Base-by-base conservation (phyloP, 2,113 vertebrate species). In the Pungitius pungitius region DNA sequence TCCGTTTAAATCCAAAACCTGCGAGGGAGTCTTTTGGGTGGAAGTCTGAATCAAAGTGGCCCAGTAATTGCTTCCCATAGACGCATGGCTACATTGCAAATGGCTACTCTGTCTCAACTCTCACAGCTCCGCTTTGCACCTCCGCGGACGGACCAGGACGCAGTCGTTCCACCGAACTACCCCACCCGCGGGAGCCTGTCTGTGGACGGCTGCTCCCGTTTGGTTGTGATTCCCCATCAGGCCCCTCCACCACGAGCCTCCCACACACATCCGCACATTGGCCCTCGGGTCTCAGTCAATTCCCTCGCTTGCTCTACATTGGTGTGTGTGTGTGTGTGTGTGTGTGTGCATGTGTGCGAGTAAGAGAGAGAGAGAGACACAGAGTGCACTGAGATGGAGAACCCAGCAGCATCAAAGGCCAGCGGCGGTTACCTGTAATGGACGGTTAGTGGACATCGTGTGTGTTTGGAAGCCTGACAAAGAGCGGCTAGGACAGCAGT, bases 171-270 rank as follows among this genome's bases (percentile, higher is more conserved):
- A 40, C 51, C 24, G 20, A 61, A 40, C 49, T 6, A 15, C 35
- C 49, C 17, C 37, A 4, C 63, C 69, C 71, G 4, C 39, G 33
- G 45, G 61, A 51, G 77, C 45, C 55, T 39, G 69, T 51, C 57
- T 72, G 33, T 61, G 73, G 65, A 74, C 27, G 52, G 45, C 60
- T 24, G 60, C 20, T 70, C 55, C 69, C 81, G 69, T 59, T 59
- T 54, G 67, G 70, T 65, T 69, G 61, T 65, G 64, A 68, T 73
- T 60, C 78, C 80, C 80, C 80, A 88, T 86, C 66, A 87, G 81
- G 37, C 69, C 74, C 68, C 65, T 84, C 72, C 9, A n/a, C 66
- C 77, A 81, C 73, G 56, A 77, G 77, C 81, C 81, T 78, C 80
- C 84, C 84, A 82, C 78, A 81, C 84, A 81, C 84, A 77, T 80